Percentiles rank a stretch among this genome's conserved stretches.
phyloP scores from a whole-genome alignment of 2,888 invertebrate genomes.

The Catocala nupta region DNA sequence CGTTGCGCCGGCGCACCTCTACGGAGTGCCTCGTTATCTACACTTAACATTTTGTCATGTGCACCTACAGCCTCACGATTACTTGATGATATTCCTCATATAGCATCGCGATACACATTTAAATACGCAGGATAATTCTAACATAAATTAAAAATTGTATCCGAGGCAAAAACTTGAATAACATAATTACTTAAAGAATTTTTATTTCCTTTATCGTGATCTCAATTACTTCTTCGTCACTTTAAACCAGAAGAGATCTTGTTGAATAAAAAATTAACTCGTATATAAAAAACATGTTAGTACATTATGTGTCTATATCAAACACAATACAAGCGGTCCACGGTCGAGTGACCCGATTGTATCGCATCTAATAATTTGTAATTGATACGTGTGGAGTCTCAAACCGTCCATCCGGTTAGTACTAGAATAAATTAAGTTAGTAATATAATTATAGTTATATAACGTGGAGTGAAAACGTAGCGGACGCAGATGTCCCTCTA shows the following conservation, averaged over 20 bases:
- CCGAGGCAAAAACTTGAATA: too few relatives aligned
- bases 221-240: too few relatives aligned
- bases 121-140: slow-evolving; percentile 4
- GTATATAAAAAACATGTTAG: too few relatives aligned
- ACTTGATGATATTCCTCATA: slow-evolving; percentile 23
- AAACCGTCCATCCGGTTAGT: slow-evolving; percentile 25
- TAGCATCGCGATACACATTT: too few relatives aligned
- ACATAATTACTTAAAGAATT: not conserved
- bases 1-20: slow-evolving; percentile 26
- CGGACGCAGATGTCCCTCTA: slow-evolving; percentile 72
- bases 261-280: too few relatives aligned
- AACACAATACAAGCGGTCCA: slow-evolving; percentile 6
- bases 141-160: not conserved
- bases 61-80: slow-evolving; percentile 24
- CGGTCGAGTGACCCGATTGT: not conserved
- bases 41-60: slow-evolving; percentile 38
- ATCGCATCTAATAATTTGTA: slow-evolving; percentile 20
- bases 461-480: slow-evolving; percentile 70
- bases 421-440: slow-evolving; percentile 43
- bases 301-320: too few relatives aligned
- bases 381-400: slow-evolving; percentile 27
- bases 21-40: slow-evolving; percentile 46
- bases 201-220: not conserved
- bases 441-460: slow-evolving; percentile 49
- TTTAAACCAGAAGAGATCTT: too few relatives aligned